Base-by-base conservation (phyloP, 2,888 invertebrate species). In the Pyrocoelia pectoralis region DNA sequence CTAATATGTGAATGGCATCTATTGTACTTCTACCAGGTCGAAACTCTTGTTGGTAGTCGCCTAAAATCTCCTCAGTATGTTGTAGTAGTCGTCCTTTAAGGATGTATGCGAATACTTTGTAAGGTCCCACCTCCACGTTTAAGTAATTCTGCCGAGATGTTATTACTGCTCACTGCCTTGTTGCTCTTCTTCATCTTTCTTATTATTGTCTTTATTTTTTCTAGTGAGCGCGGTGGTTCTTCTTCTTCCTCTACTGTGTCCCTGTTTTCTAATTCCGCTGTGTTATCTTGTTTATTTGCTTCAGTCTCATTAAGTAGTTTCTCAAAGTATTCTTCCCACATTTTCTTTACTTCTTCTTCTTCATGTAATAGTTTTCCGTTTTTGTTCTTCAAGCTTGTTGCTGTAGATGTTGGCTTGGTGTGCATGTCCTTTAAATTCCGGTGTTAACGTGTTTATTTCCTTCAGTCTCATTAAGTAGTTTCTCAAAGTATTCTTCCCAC, bases 341-440 rank as follows among this genome's bases (percentile, higher is more conserved):
- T 41, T 41, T 41, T 41, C 41, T 41, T 41, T 41, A 13, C 13
- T 41, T 41, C 41, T 41, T 41, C 41, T 6, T 41, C 13, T 41
- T 41, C 41, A 13, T 41, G 14, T 5, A 1, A 14, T 41, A 41
- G 13, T 28, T 50, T 48, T 48, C 18, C 48, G 3, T 18, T 48
- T 17, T 10, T 48, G 17, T 48, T 19, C 17, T 48, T 48, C 8
- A 15, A 48, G 12, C 10, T 18, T 48, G 17, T 48, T 48, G 10
- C 19, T 48, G 13, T 13, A 13, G 14, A 14, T 41, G 14, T 14
- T 14, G 13, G 41, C 28, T 50, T 50, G 28, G 10, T 18, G 28
- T 50, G 24, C 50, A 50, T 50, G n/a, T 50, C 18, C 12, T 50
- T 50, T n/a, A 50, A 50, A 50, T 28, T 50, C 28, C 12, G n/a